Evolutionary conservation across 1,140 invertebrate genomes (phyloP).

Genomic region (Lanistes nyassanus): DNA sequence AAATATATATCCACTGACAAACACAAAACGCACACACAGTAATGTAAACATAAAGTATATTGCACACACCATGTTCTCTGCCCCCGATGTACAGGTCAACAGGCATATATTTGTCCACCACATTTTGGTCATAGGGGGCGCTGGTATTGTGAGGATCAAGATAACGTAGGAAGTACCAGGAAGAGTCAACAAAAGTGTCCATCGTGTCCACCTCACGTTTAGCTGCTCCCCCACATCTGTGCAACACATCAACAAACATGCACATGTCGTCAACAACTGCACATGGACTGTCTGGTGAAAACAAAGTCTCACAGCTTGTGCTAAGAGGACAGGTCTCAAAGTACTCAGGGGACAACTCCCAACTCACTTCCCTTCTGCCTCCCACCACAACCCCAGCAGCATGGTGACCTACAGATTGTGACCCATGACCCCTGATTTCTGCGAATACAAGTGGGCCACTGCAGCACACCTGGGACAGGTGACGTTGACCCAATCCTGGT

Average conservation of each 20-base stretch:
- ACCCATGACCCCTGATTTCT: too few species aligned
- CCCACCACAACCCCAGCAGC: too few species aligned
- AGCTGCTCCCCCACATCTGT: slow-evolving; percentile 72
- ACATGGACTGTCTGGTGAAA: too few species aligned
- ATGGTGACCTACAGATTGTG: too few species aligned
- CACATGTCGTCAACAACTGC: too few species aligned
- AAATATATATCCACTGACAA: too few species aligned
- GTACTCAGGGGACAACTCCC: too few species aligned
- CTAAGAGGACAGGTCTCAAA: background rate
- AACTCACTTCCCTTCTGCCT: too few species aligned
- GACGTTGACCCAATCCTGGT: slow-evolving; percentile 75
- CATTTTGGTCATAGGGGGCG: slow-evolving; percentile 77
- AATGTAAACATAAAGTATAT: background rate
- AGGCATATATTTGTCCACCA: slow-evolving; percentile 78
- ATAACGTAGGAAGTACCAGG: slow-evolving; percentile 97
- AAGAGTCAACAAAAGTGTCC: slow-evolving; percentile 99
- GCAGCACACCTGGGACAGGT: slow-evolving; percentile 76
- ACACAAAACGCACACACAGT: too few species aligned
- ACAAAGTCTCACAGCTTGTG: too few species aligned
- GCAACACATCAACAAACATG: background rate
- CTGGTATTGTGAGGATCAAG: slow-evolving; percentile 83
- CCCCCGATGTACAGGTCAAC: slow-evolving; percentile 97
- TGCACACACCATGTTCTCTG: slow-evolving; percentile 87
- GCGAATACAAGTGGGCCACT: too few species aligned
- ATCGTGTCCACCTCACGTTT: slow-evolving; percentile 95